These are phyloP conservation scores for Periphyllus acericola DNA, from an alignment of 2,888 invertebrate genomes.

Conservation along the genomic window DNA sequence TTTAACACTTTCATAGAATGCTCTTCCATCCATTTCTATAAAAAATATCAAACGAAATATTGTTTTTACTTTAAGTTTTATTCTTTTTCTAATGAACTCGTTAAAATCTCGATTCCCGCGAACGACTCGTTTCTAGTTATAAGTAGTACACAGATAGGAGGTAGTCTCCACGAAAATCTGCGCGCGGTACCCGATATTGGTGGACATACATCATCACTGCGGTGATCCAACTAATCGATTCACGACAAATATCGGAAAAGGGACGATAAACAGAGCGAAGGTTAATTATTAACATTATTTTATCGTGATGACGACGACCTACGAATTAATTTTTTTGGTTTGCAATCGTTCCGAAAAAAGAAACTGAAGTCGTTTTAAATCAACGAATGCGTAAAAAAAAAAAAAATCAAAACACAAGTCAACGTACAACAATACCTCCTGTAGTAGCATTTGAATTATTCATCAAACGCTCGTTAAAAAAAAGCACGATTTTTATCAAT, in stretches of 20 bases:
- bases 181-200: background rate
- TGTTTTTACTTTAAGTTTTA: constrained; percentile 36
- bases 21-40: constrained; percentile 62
- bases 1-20: constrained; percentile 58
- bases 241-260: background rate
- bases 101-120: background rate
- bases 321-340: background rate
- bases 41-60: constrained; percentile 45
- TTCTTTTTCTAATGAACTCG: background rate
- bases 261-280: background rate
- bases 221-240: background rate
- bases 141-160: background rate
- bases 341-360: no score
- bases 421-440: constrained; percentile 59
- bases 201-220: background rate
- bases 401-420: constrained; percentile 50
- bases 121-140: background rate
- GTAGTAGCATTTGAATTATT: constrained; percentile 15
- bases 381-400: constrained; percentile 12
- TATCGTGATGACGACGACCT: background rate
- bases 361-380: no score
- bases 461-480: background rate
- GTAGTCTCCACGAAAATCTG: background rate
- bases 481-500: constrained; percentile 23
- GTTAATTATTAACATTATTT: background rate